Evolutionary conservation across 1,140 invertebrate genomes (phyloP).

Genomic region (Steinernema feltiae): DNA sequence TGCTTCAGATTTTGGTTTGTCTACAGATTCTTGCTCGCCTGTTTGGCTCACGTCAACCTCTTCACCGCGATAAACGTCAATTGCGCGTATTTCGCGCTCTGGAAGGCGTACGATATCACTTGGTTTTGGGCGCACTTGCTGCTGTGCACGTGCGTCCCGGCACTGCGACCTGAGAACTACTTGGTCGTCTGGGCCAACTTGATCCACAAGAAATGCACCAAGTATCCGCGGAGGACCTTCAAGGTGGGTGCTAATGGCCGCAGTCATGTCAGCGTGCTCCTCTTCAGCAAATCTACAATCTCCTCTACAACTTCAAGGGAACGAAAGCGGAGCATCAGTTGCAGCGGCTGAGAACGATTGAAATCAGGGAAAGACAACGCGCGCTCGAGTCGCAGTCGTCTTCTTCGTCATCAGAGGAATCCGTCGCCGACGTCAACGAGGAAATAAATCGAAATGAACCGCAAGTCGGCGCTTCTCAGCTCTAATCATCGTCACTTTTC

Average conservation of each 20-base stretch:
- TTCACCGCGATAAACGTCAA: constrained; percentile 28
- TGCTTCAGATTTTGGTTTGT: constrained; percentile 39
- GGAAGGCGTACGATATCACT: constrained; percentile 37
- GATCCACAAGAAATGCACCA: constrained; percentile 25
- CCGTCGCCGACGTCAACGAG: background rate
- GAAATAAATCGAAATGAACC: constrained; percentile 12
- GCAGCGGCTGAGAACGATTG: constrained; percentile 19
- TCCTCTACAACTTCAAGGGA: constrained; percentile 31
- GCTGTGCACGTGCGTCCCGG: constrained; percentile 32
- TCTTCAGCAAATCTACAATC: constrained; percentile 31
- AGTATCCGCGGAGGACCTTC: constrained; percentile 30
- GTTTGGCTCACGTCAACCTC: constrained; percentile 35
- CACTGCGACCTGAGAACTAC: constrained; percentile 29
- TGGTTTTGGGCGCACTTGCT: constrained; percentile 40
- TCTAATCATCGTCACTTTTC: background rate
- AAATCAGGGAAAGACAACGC: background rate
- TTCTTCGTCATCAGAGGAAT: background rate
- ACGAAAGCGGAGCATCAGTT: constrained; percentile 35
- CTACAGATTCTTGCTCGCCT: constrained; percentile 30
- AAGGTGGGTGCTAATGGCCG: constrained; percentile 8
- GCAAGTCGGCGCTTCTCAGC: background rate
- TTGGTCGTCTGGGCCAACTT: constrained; percentile 33
- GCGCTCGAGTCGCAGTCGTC: background rate
- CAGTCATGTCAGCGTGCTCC: background rate
- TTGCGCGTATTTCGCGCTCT: constrained; percentile 33